Evolutionary conservation across 2,888 invertebrate species (phyloP), one percentile per base, ranked within the genome.

Genomic region (Hybos culiciformis): DNA sequence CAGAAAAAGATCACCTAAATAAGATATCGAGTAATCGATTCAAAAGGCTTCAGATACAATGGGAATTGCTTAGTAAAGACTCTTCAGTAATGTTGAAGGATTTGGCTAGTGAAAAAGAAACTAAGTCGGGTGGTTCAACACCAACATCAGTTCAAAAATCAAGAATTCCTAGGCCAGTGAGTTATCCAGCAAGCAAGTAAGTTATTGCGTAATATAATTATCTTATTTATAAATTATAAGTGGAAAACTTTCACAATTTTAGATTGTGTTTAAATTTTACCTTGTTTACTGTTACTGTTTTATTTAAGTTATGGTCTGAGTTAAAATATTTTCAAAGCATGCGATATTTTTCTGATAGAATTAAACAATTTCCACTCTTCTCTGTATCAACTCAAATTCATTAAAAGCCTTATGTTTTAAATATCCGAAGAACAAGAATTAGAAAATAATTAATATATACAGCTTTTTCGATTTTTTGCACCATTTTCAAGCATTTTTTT

Each of bases 11-110:
- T 47, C 62, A 62, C 51, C 61, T 60, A 52, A 61, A 62, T 3
- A 67, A 66, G 52, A 61, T 64, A 34, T 62, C 64, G 38, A 64
- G 60, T 44, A 66, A 67, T 57, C 63, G 66, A 40, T 67, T 67
- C 38, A 67, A 66, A 51, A 61, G 66, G 15, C 49, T 67, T 46
- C 66, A 67, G 52, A 67, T 67, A 39, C 66, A 67, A 50, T 67
- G 66, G 66, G 66, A 67, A 49, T 53, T 67, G 45, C 57, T 67
- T 50, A 67, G 66, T 50, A 66, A 66, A 46, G 66, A 66, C 46
- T 62, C 63, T 5, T 60, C 60, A 49, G 59, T 61, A 58, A 47
- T 54, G 45, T 54, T 64, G 9, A 65, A 65, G 42, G 66, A 66
- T 44, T 51, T 66, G 48, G 64, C 62, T 42, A 54, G 54, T 39